A percentile compares a stretch with the other conserved stretches of the same genome.
These are phyloP conservation scores for Edolisoma coerulescens DNA, from an alignment of 2,113 vertebrate genomes.

Conservation along the genomic window DNA sequence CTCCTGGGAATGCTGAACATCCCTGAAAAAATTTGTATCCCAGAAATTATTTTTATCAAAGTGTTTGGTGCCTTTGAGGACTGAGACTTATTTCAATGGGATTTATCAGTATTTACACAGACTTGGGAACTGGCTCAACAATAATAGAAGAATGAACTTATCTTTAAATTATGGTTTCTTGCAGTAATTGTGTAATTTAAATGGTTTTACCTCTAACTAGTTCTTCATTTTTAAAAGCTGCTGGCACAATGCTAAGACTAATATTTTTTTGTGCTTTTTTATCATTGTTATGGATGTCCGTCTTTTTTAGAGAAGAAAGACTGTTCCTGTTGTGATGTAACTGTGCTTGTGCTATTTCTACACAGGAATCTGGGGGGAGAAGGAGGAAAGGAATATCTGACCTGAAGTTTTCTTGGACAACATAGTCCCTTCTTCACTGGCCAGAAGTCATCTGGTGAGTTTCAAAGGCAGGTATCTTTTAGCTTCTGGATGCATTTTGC, in stretches of 20 bases:
- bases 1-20: background rate
- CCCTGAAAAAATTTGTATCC: background rate
- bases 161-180: background rate
- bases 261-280: slow-evolving; percentile 29
- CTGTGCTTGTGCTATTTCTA: background rate
- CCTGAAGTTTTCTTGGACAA: background rate
- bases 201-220: background rate
- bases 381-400: background rate
- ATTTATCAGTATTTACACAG: slow-evolving; percentile 27
- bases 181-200: background rate
- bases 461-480: background rate
- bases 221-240: background rate
- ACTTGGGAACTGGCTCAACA: background rate
- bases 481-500: background rate
- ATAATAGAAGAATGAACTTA: background rate
- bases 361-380: background rate
- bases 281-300: background rate
- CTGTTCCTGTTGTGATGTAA: background rate
- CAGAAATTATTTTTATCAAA: background rate
- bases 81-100: background rate
- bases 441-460: background rate
- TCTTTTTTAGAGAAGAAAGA: background rate
- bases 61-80: background rate
- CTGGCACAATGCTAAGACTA: slow-evolving; percentile 11
- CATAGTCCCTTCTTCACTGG: background rate